A percentile compares a stretch with the other conserved stretches of the same genome.
Evolutionary conservation across 2,113 vertebrate genomes (phyloP).

Genomic region (Xiphophorus maculatus): DNA sequence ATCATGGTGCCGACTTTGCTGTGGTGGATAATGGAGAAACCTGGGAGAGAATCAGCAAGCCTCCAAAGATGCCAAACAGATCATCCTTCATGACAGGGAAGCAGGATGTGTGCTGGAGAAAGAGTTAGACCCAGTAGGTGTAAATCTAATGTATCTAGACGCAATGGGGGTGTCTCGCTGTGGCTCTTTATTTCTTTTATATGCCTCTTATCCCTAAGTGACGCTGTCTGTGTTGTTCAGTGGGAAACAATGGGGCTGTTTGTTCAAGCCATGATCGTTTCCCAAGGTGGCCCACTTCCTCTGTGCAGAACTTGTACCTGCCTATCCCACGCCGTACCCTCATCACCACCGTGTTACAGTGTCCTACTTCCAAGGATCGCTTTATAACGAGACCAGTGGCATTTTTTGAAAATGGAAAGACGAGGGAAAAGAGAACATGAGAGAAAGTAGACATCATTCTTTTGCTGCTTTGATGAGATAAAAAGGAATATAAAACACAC

Average conservation of each 20-base stretch:
- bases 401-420: conserved; percentile 20
- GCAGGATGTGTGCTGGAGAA: conserved; percentile 50
- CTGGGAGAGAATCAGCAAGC: conserved; percentile 46
- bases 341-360: conserved; percentile 23
- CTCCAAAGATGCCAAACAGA: conserved; percentile 59
- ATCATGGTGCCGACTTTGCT: conserved; percentile 51
- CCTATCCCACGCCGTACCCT: conserved; percentile 20
- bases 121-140: conserved; percentile 48
- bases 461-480: conserved; percentile 64
- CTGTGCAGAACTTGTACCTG: conserved; percentile 40
- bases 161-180: conserved; percentile 3
- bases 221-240: conserved; percentile 30
- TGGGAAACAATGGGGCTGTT: conserved; percentile 8
- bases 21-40: conserved; percentile 62
- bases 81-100: conserved; percentile 56
- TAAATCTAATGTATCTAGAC: conserved; percentile 54
- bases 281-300: conserved; percentile 19
- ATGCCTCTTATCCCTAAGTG: conserved; percentile 38
- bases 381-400: conserved; percentile 30
- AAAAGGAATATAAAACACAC: conserved; percentile 80
- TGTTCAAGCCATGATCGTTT: conserved; percentile 25
- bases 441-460: conserved; percentile 42
- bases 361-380: conserved; percentile 64
- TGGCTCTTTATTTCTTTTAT: conserved; percentile 35
- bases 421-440: conserved; percentile 14